Evolutionary conservation across 2,113 vertebrate genomes (phyloP).

Genomic region (Cheirogaleus medius): DNA sequence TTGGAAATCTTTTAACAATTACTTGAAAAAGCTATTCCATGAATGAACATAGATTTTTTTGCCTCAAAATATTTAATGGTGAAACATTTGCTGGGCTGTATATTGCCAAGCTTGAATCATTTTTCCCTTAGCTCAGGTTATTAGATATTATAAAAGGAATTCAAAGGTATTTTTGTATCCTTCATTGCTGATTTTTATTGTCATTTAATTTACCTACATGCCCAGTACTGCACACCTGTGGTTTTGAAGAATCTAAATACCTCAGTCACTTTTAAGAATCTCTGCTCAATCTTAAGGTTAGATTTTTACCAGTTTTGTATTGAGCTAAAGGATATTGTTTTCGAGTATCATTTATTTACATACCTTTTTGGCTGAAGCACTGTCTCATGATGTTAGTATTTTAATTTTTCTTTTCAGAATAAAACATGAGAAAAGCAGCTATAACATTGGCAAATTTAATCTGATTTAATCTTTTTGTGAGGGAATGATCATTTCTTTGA

Average conservation of each 20-base stretch:
- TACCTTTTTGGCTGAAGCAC: background rate
- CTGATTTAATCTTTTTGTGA: background rate
- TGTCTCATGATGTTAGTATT: conserved; percentile 28
- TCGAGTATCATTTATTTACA: background rate
- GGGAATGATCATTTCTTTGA: conserved; percentile 59
- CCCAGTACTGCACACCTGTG: conserved; percentile 59
- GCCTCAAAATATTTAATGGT: conserved; percentile 44
- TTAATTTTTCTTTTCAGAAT: conserved; percentile 63
- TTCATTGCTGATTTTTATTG: conserved; percentile 31
- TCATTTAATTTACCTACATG: conserved; percentile 5
- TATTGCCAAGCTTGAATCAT: background rate
- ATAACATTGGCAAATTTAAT: conserved; percentile 53
- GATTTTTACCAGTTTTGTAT: background rate
- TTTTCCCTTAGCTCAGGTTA: conserved; percentile 55
- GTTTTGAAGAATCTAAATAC: conserved; percentile 73
- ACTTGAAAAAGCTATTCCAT: conserved; percentile 34
- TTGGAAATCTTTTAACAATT: conserved; percentile 66
- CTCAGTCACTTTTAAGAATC: conserved; percentile 68
- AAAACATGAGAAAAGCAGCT: conserved; percentile 56
- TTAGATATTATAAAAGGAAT: conserved; percentile 26
- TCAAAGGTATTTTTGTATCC: conserved; percentile 49
- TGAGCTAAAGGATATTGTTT: background rate
- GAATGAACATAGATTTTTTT: conserved; percentile 51
- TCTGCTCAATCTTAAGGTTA: conserved; percentile 44
- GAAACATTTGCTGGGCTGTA: background rate